Evolutionary conservation across 1,140 invertebrate species (phyloP), one percentile per base, ranked within the genome.

Genomic region (Vanessa atalanta): DNA sequence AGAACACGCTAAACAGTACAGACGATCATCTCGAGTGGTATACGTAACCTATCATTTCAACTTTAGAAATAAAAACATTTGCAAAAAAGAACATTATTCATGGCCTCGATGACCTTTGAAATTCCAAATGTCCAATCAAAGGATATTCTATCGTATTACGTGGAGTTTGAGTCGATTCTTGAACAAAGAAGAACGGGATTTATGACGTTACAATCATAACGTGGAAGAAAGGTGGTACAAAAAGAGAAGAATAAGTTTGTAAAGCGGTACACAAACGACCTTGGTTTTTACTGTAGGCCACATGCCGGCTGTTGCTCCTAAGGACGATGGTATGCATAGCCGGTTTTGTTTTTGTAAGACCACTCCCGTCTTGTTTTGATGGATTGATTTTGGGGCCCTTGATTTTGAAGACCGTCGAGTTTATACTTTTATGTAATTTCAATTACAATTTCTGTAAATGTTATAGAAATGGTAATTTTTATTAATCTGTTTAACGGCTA

Each of bases 221-320:
- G 71, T 74, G 78, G 83, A 87, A 87, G 86, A 89, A 89, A 89
- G 86, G 87, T 84, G 78, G 77, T 83, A 86, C 76, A 89, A 86
- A 89, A 86, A 88, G 79, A 83, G 79, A 83, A 84, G 81, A 86
- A 83, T 81, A 84, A 81, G 80, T 83, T 86, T 78, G 81, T 88
- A 77, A 86, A 90, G 88, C 88, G 88, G 88, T 89, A 89, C 83
- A 75, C 73, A 72, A 82, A 85, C 89, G 89, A 85, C 89, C 89
- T 91, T 91, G 89, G 83, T 82, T 85, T 85, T 82, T 84, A 87
- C 80, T 88, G 87, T 89, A 91, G 89, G 89, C 89, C 89, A 86
- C 82, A 81, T 82, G 78, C 82, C 86, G 89, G 88, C 81, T 88
- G 78, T 88, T 89, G 84, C 82, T 84, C 84, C 80, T 80, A 78